Evolutionary conservation across 1,140 invertebrate genomes (phyloP).

Genomic region (Megalopta genalis): DNA sequence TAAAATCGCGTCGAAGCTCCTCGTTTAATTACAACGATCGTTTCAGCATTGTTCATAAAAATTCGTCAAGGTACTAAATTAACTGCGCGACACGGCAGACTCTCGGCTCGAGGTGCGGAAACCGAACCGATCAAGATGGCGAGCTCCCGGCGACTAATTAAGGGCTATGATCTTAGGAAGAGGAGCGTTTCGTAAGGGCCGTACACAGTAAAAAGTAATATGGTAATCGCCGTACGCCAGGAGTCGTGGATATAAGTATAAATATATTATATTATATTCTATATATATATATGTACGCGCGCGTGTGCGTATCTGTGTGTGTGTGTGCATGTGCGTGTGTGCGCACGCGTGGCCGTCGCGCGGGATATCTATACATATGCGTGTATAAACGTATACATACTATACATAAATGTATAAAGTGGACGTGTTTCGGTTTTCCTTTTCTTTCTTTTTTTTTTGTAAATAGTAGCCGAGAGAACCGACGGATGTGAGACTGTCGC

Average conservation of each 20-base stretch:
- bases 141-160: constrained; percentile 46
- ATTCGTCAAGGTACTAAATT: too few relatives aligned
- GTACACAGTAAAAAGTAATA: constrained; percentile 47
- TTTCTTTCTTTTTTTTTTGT: constrained; percentile 63
- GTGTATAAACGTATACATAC: constrained; percentile 53
- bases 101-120: not conserved
- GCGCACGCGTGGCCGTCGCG: not conserved
- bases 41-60: too few relatives aligned
- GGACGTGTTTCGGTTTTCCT: too few relatives aligned
- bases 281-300: not conserved
- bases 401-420: constrained; percentile 65
- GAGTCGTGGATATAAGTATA: constrained; percentile 32
- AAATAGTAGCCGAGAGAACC: constrained; percentile 65
- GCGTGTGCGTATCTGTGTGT: too few relatives aligned
- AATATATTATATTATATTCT: constrained; percentile 25
- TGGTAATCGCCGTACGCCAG: constrained; percentile 31
- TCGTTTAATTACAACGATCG: too few relatives aligned
- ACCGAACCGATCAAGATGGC: constrained; percentile 14
- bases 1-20: too few relatives aligned
- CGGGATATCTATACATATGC: constrained; percentile 29
- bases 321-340: not conserved
- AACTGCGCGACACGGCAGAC: not conserved
- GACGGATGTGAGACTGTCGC: constrained; percentile 24
- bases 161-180: constrained; percentile 59
- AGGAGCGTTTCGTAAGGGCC: constrained; percentile 42